Percentiles rank a stretch among this genome's conserved stretches.
phyloP scores from a whole-genome alignment of 2,888 invertebrate genomes.

The Augochlorella aurata region DNA sequence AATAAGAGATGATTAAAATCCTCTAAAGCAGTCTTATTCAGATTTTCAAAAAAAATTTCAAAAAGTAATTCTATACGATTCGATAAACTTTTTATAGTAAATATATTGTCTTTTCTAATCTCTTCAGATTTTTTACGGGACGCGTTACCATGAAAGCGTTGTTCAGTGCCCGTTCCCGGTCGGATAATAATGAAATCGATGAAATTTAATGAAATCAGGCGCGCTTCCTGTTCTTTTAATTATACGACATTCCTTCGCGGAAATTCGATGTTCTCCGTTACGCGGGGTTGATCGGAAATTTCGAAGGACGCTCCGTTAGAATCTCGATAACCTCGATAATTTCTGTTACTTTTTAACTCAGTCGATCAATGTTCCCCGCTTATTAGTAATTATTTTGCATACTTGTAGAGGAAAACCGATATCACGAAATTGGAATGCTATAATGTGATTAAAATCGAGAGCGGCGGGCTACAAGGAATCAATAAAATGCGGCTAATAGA shows the following conservation, averaged over 20 bases:
- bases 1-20: too few relatives aligned
- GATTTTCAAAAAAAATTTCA: too few relatives aligned
- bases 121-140: too few relatives aligned
- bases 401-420: not conserved
- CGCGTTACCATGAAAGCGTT: conserved; percentile 16
- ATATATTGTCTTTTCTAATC: too few relatives aligned
- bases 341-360: not conserved
- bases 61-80: too few relatives aligned
- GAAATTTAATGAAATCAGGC: conserved; percentile 43
- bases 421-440: not conserved
- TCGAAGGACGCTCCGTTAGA: not conserved
- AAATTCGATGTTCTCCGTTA: conserved; percentile 1
- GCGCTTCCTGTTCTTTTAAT: not conserved
- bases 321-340: not conserved
- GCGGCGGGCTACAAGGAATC: not conserved
- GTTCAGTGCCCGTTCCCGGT: conserved; percentile 17
- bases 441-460: not conserved
- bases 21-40: too few relatives aligned
- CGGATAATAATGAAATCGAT: conserved; percentile 47
- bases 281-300: not conserved
- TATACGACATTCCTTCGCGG: not conserved
- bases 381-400: not conserved
- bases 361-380: not conserved
- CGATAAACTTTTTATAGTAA: too few relatives aligned
- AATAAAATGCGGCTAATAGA: not conserved